A percentile compares a stretch with the other conserved stretches of the same genome.
Evolutionary conservation across 2,888 invertebrate species (phyloP).

Genomic region (Harmothoe impar): DNA sequence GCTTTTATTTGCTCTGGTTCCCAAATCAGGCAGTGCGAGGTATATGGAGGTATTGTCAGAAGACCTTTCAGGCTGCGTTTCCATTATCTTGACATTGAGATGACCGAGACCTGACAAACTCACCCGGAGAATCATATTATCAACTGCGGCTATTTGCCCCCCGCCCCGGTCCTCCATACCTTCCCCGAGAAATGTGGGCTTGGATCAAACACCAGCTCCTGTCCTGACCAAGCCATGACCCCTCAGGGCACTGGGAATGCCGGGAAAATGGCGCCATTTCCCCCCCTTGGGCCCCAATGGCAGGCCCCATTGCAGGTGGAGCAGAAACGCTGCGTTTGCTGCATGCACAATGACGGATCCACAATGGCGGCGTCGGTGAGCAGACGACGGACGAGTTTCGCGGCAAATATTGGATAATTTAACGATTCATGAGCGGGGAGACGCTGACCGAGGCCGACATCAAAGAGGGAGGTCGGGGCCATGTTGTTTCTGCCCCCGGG

Average conservation of each 20-base stretch:
- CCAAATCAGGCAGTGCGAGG: background rate
- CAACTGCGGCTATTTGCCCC: background rate
- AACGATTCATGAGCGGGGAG: constrained; percentile 7
- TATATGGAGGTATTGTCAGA: background rate
- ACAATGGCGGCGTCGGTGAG: background rate
- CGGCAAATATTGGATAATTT: constrained; percentile 34
- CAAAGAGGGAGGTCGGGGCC: background rate
- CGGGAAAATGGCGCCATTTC: background rate
- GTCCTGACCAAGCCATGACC: background rate
- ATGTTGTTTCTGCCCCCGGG: background rate
- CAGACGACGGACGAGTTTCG: background rate
- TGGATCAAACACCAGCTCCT: background rate
- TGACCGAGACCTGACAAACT: background rate
- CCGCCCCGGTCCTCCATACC: background rate
- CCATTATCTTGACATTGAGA: background rate
- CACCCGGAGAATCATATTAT: background rate
- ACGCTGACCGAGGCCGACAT: background rate
- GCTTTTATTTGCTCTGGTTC: too few species aligned
- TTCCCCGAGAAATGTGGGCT: background rate
- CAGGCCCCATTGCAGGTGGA: background rate
- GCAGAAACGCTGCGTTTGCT: background rate
- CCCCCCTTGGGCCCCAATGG: background rate
- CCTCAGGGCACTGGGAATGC: background rate
- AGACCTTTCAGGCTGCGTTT: background rate
- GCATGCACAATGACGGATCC: background rate